These are phyloP conservation scores for Artibeus lituratus DNA, from an alignment of 2,797 vertebrate genomes.

Conservation along the genomic window DNA sequence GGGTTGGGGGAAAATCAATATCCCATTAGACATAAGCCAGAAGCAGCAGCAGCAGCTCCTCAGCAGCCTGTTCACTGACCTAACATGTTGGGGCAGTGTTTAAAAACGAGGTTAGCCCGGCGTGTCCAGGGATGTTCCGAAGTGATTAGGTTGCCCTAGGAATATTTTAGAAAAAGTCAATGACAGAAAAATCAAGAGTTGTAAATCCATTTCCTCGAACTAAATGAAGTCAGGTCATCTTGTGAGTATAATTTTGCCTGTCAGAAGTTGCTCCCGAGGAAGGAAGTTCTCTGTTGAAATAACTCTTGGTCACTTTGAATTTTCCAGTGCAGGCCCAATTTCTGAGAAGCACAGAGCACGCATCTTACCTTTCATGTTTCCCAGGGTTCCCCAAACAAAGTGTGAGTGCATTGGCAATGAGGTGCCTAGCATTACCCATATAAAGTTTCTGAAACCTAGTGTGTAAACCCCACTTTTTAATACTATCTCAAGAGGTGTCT, in stretches of 20 bases:
- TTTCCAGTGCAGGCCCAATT: neutral
- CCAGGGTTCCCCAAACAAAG: neutral
- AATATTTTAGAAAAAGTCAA: neutral
- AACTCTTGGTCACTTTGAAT: constrained; percentile 6
- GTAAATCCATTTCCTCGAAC: constrained; percentile 25
- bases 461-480: neutral
- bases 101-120: neutral
- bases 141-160: neutral
- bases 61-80: neutral
- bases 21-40: constrained; percentile 38
- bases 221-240: constrained; percentile 19
- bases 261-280: neutral
- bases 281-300: neutral
- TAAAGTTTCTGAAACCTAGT: neutral
- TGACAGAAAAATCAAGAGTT: neutral
- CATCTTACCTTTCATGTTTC: neutral
- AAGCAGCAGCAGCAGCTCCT: neutral
- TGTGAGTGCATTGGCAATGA: neutral
- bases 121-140: neutral
- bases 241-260: neutral
- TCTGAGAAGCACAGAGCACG: neutral
- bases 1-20: constrained; percentile 70
- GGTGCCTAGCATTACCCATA: neutral
- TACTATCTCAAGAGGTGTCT: neutral
- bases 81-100: neutral